Conservation (phyloP, 2,888 invertebrate species). For the Drosophila mulleri region DNA sequence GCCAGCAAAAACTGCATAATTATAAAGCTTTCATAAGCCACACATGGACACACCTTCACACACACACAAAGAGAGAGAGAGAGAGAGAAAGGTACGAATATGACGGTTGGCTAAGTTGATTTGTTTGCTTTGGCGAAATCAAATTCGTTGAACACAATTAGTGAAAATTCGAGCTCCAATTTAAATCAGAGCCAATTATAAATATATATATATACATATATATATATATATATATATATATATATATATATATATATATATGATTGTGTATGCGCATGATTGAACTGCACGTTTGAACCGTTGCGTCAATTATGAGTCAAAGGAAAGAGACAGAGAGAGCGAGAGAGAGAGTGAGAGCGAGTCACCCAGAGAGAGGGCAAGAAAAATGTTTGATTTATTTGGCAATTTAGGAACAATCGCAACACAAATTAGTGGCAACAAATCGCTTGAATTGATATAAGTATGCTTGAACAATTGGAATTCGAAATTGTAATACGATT, state of each 20-base stretch:
- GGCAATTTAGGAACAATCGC: slow-evolving; percentile 23
- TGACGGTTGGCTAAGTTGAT: neutral
- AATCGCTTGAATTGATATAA: slow-evolving; percentile 7
- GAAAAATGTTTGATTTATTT: slow-evolving; percentile 20
- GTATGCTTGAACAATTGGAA: slow-evolving; percentile 1
- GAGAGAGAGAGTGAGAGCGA: no score
- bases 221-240: slow-evolving; percentile 14
- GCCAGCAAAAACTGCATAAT: slow-evolving; percentile 2
- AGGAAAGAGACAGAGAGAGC: neutral
- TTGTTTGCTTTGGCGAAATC: slow-evolving; percentile 10
- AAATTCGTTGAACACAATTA: slow-evolving; percentile 35
- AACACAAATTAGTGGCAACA: slow-evolving; percentile 24
- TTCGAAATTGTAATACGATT: slow-evolving; percentile 5
- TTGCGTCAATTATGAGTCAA: slow-evolving; percentile 29
- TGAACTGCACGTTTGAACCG: slow-evolving; percentile 43
- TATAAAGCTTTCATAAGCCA: slow-evolving; percentile 4
- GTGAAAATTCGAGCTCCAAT: slow-evolving; percentile 27
- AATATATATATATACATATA: slow-evolving; percentile 50
- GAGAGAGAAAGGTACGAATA: neutral
- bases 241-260: neutral
- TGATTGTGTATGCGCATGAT: slow-evolving; percentile 57
- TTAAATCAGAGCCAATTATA: slow-evolving; percentile 59
- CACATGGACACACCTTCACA: slow-evolving; percentile 5
- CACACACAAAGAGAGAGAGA: neutral
- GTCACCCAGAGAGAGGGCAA: neutral